Conservation (phyloP, 2,797 vertebrate genomes). For the Dendrocincla fuliginosa region DNA sequence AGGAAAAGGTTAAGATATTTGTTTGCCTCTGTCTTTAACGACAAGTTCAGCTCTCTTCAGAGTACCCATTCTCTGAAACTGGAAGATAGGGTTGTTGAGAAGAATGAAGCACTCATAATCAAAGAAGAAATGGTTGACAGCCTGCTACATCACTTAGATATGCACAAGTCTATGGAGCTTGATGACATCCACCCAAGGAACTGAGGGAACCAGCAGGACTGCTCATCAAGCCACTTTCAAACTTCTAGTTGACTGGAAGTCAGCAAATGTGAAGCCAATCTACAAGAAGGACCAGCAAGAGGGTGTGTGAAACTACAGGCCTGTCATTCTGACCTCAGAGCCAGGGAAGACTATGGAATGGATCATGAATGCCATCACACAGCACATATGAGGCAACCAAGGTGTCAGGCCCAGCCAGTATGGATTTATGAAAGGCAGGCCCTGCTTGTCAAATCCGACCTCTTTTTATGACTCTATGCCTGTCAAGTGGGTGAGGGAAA, state of each 20-base stretch:
- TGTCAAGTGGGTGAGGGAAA: background rate
- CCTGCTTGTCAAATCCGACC: background rate
- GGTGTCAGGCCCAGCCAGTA: background rate
- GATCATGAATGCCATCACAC: accelerated
- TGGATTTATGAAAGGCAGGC: background rate
- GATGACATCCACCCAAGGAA: background rate
- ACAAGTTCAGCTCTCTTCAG: background rate
- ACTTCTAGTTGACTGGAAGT: background rate
- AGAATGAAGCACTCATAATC: background rate
- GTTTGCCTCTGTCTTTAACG: background rate
- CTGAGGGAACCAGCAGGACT: background rate
- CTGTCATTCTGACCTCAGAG: background rate
- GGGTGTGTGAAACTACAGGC: no score
- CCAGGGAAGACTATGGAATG: background rate
- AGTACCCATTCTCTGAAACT: background rate
- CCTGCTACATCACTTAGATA: background rate
- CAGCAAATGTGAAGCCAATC: background rate
- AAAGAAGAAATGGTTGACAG: background rate
- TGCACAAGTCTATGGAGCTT: background rate
- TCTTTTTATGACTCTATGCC: background rate
- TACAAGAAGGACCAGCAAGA: background rate
- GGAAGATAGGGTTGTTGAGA: background rate
- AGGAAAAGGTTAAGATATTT: background rate
- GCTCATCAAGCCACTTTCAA: background rate
- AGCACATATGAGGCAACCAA: background rate